Evolutionary conservation across 2,113 vertebrate genomes (phyloP), one percentile per base, ranked within the genome.

Genomic region (Lophotis ruficrista): DNA sequence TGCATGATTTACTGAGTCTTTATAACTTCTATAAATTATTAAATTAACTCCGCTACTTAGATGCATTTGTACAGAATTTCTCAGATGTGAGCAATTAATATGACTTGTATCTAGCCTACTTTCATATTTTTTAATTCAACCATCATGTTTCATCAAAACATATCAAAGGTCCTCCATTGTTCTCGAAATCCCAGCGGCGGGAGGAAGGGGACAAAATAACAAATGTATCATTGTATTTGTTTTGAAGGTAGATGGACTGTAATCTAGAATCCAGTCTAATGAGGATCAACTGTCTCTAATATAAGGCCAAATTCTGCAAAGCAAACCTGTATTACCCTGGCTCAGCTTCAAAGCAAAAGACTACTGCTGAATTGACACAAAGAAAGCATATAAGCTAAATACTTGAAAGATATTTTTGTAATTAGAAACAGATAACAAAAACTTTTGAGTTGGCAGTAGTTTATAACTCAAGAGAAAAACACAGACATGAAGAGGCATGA

Each of bases 21-120:
- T 96, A 97, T 96, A 97, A 96, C 97, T 97, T 97, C 65, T 83
- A 95, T 95, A 95, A 97, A 97, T 96, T 97, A 97, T 97, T 97
- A 94, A 97, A 97, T 97, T 97, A 97, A 75, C 76, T 88, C 61
- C 93, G 88, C 53, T 96, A 93, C 89, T 95, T 84, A 95, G 85
- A 93, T 96, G 94, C 75, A 76, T 75, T 76, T 17, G 33, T 80
- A 96, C 22, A 72, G 96, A 97, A 84, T 94, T 94, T 96, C 73
- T 76, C 78, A 93, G 50, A 80, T 84, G 83, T 73, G 12, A 95
- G 70, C 87, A 93, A 90, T 78, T 93, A 95, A 37, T 91, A 83
- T 79, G 66, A 51, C 54, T 93, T 89, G 9, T 60, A 88, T 70
- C 93, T 76, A 82, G 53, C 35, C n/a, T 66, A 11, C 19, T 80